A percentile compares a stretch with the other conserved stretches of the same genome.
phyloP scores from a whole-genome alignment of 2,888 invertebrate species.

The Iphiclides podalirius region DNA sequence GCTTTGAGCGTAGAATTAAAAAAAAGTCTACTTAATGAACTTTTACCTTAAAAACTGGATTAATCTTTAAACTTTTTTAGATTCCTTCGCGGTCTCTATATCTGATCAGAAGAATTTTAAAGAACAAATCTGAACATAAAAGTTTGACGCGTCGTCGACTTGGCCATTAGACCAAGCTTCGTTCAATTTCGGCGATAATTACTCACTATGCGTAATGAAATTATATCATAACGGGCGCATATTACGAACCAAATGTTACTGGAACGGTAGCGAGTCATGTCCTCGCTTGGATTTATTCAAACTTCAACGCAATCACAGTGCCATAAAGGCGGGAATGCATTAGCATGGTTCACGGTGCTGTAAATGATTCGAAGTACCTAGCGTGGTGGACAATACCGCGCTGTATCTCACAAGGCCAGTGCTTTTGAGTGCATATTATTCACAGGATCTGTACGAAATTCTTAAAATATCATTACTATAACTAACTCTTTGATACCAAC shows the following conservation, averaged over 20 bases:
- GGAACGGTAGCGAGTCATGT: slow-evolving; percentile 17
- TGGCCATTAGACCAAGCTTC: too few relatives aligned
- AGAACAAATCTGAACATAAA: too few relatives aligned
- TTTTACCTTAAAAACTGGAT: too few relatives aligned
- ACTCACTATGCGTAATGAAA: background rate
- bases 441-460: background rate
- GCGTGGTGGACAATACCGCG: slow-evolving; percentile 6
- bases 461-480: too few relatives aligned
- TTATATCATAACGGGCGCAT: slow-evolving; percentile 12
- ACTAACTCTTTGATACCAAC: too few relatives aligned
- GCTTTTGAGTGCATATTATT: slow-evolving; percentile 7
- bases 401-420: slow-evolving; percentile 2
- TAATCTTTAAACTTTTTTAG: too few relatives aligned
- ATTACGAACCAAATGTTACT: slow-evolving; percentile 18
- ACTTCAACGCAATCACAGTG: background rate
- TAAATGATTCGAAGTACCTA: slow-evolving; percentile 2
- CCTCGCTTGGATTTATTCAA: slow-evolving; percentile 1
- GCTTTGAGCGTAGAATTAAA: too few relatives aligned
- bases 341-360: background rate
- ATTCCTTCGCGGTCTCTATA: too few relatives aligned
- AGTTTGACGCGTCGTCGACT: too few relatives aligned
- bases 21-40: too few relatives aligned
- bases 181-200: slow-evolving; percentile 2
- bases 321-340: background rate
- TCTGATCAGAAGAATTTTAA: too few relatives aligned